Evolutionary conservation across 2,113 vertebrate species (phyloP), one percentile per base, ranked within the genome.

Genomic region (Notarius quadriscutis): DNA sequence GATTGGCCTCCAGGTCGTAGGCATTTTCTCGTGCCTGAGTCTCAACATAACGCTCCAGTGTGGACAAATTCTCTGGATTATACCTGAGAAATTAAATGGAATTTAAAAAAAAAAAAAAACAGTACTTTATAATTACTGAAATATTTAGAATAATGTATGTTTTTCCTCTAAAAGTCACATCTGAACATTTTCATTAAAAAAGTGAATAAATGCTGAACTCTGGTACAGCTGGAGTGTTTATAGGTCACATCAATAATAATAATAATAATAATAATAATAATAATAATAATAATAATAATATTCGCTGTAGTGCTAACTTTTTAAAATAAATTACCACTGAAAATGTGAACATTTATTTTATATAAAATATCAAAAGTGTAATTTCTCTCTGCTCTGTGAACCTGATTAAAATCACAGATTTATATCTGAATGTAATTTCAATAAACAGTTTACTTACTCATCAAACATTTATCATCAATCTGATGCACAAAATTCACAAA

Each of bases 1-100:
- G 92, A 90, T 98, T 98, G 62, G 97, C 97, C 91, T 98, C 97
- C 92, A 98, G 93, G 90, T 98, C 97, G 6, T 98, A 98, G 1
- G 97, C 94, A 4, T 98, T 98, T 81, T 98, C 97, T 90, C 95
- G 94, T 0, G 97, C 96, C 88, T 98, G 97, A 0, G 97, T 98
- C 91, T 98, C 97, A 89, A 98, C 97, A 1, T 98, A 98, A 14
- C 97, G 96, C 90, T 98, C 97, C 92, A 98, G 63, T 0, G 96
- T 97, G 0, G 96, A 92, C 34, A 98, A 91, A 86, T 98, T 98
- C 92, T 98, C 97, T 7, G 97, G 97, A 87, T 98, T 98, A 90
- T 98, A 98, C 87, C 97, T 98, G 87, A 1, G 5, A 18, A 82
- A 57, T 2, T 41, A 41, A 41, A 41, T 41, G 4, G 41, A 41